Conservation (phyloP, 2,888 invertebrate species). For the Hypomecis punctinalis region DNA sequence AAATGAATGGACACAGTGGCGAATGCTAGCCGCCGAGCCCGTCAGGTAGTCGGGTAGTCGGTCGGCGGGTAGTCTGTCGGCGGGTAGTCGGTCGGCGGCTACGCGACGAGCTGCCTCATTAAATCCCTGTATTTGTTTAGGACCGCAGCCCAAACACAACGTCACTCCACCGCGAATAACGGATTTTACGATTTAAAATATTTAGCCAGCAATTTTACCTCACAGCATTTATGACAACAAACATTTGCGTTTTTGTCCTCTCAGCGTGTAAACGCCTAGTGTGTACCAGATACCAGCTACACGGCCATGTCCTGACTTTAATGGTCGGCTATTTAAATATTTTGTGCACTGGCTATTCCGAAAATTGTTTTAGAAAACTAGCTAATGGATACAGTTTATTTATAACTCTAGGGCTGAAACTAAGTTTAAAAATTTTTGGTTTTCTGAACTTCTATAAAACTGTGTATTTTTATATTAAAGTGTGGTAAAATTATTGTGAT, state of each 20-base stretch:
- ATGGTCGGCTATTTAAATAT: slow-evolving; percentile 23
- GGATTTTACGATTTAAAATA: slow-evolving; percentile 80
- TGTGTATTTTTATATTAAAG: no score
- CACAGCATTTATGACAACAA: slow-evolving; percentile 73
- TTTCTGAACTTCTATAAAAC: no score
- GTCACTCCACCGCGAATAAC: slow-evolving; percentile 74
- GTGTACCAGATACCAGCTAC: slow-evolving; percentile 21
- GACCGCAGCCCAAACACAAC: slow-evolving; percentile 76
- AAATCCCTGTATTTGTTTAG: slow-evolving; percentile 80
- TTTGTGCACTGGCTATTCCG: slow-evolving; percentile 21
- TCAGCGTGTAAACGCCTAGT: slow-evolving; percentile 39
- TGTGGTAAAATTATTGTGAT: no score
- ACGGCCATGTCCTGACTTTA: slow-evolving; percentile 24
- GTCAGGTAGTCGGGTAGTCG: slow-evolving; percentile 1
- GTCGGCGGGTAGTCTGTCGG: slow-evolving; percentile 31
- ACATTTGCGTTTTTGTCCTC: slow-evolving; percentile 65
- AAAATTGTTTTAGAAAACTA: neutral
- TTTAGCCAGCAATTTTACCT: slow-evolving; percentile 73
- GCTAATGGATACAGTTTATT: no score
- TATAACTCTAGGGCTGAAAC: no score
- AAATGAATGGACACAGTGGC: slow-evolving; percentile 4
- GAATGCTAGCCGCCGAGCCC: neutral
- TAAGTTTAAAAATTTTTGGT: no score
- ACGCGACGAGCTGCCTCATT: slow-evolving; percentile 70
- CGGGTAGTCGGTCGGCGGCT: slow-evolving; percentile 41